Base-by-base conservation (phyloP, 2,888 invertebrate genomes). In the Stenotaenia linearis region DNA sequence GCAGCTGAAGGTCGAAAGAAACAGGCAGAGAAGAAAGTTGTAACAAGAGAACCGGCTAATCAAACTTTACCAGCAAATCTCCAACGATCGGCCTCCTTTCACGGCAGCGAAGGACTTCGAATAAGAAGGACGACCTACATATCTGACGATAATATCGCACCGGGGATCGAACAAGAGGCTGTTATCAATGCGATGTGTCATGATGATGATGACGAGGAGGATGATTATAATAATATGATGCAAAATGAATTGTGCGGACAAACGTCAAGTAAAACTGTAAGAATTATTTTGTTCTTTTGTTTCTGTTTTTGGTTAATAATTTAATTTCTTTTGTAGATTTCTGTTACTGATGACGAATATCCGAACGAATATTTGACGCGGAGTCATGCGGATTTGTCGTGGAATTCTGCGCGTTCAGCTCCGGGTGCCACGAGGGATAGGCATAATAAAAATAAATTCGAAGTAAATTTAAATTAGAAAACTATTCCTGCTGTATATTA, bases 1-100 rank as follows among this genome's bases (percentile, higher is more conserved):
- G 97, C 96, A 0, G 95, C 94, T 25, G 95, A 95, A 85, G 96
- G 93, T 25, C 78, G 78, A 35, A 91, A 90, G 84, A 82, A 82
- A 78, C 86, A 87, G 78, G 84, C 83, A 21, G 84, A 85, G 3
- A 85, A 84, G 80, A 79, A 79, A 32, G 9, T 21, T 12, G 75
- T 6, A 18, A 5, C 30, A 7, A 21, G 21, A 12, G 79, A 74
- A 30, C 35, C 23, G 37, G 12, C 12, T n/a, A 23, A 9, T 28
- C 12, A n/a, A 25, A 12, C 40, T 12, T n/a, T 7, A 1, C 30
- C 77, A 45, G 25, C 18, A 15, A 61, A 56, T 35, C 74, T 79
- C 75, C 82, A 88, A 78, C 84, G 88, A 37, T 88, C 88, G 2
- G 88, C 88, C 25, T 88, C 88, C 79, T 88, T 88, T 83, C 88